Conservation (phyloP, 2,888 invertebrate genomes). For the Xylocampa areola region DNA sequence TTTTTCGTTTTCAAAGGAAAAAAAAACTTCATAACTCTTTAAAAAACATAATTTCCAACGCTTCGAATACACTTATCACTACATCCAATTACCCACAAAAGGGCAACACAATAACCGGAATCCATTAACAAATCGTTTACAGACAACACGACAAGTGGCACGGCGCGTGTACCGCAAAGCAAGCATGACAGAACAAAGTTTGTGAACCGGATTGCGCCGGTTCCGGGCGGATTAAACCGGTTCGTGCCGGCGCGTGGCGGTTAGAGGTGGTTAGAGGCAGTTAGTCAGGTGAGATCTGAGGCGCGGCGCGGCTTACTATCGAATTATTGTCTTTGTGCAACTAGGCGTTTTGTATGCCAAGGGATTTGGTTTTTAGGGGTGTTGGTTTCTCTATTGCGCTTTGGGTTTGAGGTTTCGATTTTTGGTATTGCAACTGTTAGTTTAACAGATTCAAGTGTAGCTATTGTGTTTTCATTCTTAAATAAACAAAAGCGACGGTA, state of each 20-base stretch:
- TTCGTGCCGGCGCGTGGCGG: conserved; percentile 65
- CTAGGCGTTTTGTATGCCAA: conserved; percentile 67
- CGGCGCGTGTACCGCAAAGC: conserved; percentile 80
- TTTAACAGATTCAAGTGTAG: not conserved
- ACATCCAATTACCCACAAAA: conserved; percentile 52
- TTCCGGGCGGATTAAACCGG: conserved; percentile 74
- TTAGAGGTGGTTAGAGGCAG: conserved; percentile 74
- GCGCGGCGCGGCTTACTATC: conserved; percentile 71
- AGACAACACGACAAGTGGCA: conserved; percentile 70
- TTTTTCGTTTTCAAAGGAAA: not conserved
- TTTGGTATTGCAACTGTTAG: conserved; percentile 24
- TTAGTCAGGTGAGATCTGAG: conserved; percentile 81
- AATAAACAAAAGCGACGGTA: too few species aligned
- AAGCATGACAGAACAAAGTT: conserved; percentile 82
- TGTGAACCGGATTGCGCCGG: conserved; percentile 80
- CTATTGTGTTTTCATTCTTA: not conserved
- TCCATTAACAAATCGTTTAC: conserved; percentile 72
- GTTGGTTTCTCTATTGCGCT: conserved; percentile 48
- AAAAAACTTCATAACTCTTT: not conserved
- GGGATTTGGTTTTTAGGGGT: conserved; percentile 64
- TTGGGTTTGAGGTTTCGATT: conserved; percentile 27
- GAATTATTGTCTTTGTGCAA: conserved; percentile 77
- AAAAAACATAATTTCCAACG: conserved; percentile 9
- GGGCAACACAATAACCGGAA: conserved; percentile 59
- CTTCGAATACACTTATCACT: conserved; percentile 40